phyloP scores from a whole-genome alignment of 2,888 invertebrate genomes.

The Lypha dubia region DNA sequence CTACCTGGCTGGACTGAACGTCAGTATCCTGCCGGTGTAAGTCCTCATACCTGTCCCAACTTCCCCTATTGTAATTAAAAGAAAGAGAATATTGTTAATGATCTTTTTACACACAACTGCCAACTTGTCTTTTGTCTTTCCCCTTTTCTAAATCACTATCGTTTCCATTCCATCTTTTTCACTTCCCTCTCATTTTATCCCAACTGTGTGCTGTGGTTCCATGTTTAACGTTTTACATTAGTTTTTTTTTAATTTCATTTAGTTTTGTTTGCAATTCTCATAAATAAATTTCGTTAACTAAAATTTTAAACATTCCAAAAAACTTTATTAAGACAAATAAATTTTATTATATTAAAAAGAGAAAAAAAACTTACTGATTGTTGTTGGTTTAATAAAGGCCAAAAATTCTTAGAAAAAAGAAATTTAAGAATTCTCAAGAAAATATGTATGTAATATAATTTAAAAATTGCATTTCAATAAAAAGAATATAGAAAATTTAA shows the following conservation, averaged over 20 bases:
- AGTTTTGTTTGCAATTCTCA: constrained; percentile 5
- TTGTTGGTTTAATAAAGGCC: constrained; percentile 65
- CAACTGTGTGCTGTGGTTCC: constrained; percentile 66
- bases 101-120: background rate
- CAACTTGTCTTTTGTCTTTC: constrained; percentile 24
- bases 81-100: background rate
- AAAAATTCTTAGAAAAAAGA: constrained; percentile 48
- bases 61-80: constrained; percentile 83
- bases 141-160: constrained; percentile 22
- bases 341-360: constrained; percentile 36
- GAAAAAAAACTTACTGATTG: constrained; percentile 53
- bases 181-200: constrained; percentile 51
- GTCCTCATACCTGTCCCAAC: constrained; percentile 83
- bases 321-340: constrained; percentile 47
- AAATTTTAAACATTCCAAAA: constrained; percentile 43
- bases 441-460: constrained; percentile 1
- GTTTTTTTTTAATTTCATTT: background rate
- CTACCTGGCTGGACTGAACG: constrained; percentile 84
- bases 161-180: background rate
- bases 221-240: constrained; percentile 24
- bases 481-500: constrained; percentile 5
- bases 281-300: constrained; percentile 30
- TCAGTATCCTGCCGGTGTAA: constrained; percentile 84
- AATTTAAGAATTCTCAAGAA: constrained; percentile 26
- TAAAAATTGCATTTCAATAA: constrained; percentile 33